These are phyloP conservation scores for Carettochelys insculpta DNA, from an alignment of 2,113 vertebrate species.

Conservation along the genomic window DNA sequence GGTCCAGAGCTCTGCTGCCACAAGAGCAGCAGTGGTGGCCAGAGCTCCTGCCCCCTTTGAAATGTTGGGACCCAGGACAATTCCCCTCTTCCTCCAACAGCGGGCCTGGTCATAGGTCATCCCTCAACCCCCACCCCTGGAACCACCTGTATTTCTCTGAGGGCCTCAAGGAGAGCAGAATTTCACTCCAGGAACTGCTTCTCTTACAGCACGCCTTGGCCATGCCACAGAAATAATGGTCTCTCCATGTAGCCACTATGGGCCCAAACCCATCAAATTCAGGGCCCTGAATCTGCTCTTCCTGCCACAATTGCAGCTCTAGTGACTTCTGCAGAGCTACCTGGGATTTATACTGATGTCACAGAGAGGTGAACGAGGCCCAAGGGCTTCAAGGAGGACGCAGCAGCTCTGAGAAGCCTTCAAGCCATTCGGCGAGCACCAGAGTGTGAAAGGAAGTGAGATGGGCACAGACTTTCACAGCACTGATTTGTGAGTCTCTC, in stretches of 20 bases:
- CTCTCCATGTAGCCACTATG: neutral
- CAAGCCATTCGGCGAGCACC: neutral
- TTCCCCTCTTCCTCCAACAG: too few relatives aligned
- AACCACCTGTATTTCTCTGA: neutral
- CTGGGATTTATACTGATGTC: neutral
- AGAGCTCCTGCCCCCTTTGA: too few relatives aligned
- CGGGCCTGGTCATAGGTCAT: too few relatives aligned
- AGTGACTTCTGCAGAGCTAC: neutral
- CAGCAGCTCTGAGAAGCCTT: neutral
- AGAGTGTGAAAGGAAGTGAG: neutral
- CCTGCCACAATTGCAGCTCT: neutral
- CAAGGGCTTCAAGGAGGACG: neutral
- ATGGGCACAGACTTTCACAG: neutral
- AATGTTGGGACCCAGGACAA: too few relatives aligned
- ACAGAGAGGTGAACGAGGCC: neutral
- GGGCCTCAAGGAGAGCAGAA: neutral
- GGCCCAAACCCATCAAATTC: neutral
- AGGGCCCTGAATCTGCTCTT: neutral
- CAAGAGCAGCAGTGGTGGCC: too few relatives aligned
- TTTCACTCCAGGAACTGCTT: neutral
- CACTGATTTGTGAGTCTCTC: neutral
- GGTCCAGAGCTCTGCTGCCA: too few relatives aligned
- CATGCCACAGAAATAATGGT: neutral
- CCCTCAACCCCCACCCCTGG: too few relatives aligned
- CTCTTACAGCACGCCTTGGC: neutral